Conservation (phyloP, 2,888 invertebrate species). For the Brachyptera putata region DNA sequence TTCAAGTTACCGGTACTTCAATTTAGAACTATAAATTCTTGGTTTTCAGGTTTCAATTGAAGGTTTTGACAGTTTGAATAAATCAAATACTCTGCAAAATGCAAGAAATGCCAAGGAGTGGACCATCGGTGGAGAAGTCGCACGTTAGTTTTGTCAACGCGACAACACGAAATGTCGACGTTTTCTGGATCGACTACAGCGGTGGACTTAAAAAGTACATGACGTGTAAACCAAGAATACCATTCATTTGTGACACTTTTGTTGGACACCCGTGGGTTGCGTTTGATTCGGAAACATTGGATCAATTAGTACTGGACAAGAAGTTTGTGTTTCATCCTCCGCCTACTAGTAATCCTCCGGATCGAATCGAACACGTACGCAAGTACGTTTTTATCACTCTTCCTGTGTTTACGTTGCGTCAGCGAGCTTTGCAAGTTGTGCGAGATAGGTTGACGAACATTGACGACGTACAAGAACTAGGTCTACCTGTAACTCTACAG, state of each 20-base stretch:
- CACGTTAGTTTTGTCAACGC: not conserved
- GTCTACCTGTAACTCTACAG: not conserved
- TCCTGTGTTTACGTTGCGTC: not conserved
- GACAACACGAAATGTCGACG: not conserved
- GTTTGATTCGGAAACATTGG: not conserved
- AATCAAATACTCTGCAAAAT: too few relatives aligned
- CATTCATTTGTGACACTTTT: not conserved
- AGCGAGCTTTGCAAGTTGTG: not conserved
- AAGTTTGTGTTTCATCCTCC: not conserved
- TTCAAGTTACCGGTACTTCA: too few relatives aligned
- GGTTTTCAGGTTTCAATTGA: too few relatives aligned
- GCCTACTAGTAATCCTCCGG: not conserved
- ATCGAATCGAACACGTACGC: not conserved
- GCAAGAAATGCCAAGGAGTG: too few relatives aligned
- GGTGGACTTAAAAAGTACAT: not conserved
- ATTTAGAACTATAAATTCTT: too few relatives aligned
- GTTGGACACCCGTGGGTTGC: conserved; percentile 15
- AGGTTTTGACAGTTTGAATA: too few relatives aligned
- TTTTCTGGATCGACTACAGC: not conserved
- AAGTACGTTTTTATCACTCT: not conserved
- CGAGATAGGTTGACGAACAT: not conserved
- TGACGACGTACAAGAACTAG: not conserved
- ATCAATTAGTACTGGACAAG: not conserved
- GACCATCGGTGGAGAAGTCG: too few relatives aligned
- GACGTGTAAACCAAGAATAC: not conserved